Evolutionary conservation across 2,888 invertebrate genomes (phyloP).

Genomic region (Rhingia rostrata): DNA sequence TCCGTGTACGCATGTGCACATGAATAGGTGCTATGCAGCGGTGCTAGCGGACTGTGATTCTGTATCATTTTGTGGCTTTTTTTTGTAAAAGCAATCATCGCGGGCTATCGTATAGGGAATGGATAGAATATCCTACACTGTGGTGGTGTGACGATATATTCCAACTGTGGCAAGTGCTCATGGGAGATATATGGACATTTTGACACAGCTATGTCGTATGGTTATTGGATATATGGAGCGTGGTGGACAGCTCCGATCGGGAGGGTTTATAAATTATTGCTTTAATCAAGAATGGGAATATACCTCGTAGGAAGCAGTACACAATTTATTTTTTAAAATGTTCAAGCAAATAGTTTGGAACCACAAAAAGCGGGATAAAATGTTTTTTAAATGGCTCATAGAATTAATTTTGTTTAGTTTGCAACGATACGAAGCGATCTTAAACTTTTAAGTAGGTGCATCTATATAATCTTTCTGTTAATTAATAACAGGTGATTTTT

Average conservation of each 20-base stretch:
- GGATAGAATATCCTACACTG: slow-evolving; percentile 18
- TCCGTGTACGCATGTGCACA: slow-evolving; percentile 8
- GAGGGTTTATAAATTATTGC: slow-evolving; percentile 37
- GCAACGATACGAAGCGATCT: no score
- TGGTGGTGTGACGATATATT: slow-evolving; percentile 24
- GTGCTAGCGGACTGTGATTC: slow-evolving; percentile 37
- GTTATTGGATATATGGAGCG: slow-evolving; percentile 20
- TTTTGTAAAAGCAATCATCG: slow-evolving; percentile 51
- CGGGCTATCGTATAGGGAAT: slow-evolving; percentile 26
- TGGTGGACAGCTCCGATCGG: slow-evolving; percentile 29
- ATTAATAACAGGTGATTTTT: no score
- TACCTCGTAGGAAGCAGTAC: no score
- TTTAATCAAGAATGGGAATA: background rate
- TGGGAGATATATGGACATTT: slow-evolving; percentile 57
- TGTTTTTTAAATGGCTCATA: no score
- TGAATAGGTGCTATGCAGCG: slow-evolving; percentile 35
- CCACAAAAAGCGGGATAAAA: no score
- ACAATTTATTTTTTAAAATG: no score
- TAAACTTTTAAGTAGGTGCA: no score
- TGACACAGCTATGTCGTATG: slow-evolving; percentile 23
- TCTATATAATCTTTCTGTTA: no score
- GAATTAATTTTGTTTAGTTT: no score
- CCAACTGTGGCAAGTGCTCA: slow-evolving; percentile 55
- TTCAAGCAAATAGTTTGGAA: no score
- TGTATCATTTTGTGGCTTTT: slow-evolving; percentile 70